Conservation (phyloP, 2,113 vertebrate genomes). For the Panthera leo region DNA sequence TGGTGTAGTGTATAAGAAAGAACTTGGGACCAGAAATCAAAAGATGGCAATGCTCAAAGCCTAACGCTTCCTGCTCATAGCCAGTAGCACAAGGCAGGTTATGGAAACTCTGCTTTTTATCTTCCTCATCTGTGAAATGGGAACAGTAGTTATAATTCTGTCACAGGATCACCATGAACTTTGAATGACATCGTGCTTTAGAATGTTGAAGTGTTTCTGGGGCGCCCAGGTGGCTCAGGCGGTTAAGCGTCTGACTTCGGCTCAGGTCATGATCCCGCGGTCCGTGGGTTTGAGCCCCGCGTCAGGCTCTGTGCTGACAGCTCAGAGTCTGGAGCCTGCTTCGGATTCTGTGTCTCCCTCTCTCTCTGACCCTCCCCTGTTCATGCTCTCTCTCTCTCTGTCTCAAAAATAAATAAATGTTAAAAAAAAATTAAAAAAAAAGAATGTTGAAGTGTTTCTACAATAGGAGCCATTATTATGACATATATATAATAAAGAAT, state of each 20-base stretch:
- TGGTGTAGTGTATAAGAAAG: neutral
- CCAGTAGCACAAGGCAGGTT: neutral
- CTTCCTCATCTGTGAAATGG: conserved; percentile 26
- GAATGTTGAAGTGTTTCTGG: neutral
- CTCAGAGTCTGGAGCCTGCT: too few relatives aligned
- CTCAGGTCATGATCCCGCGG: too few relatives aligned
- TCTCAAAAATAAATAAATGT: too few relatives aligned
- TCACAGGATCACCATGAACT: neutral
- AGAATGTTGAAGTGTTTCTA: conserved; percentile 1
- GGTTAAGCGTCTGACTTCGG: too few relatives aligned
- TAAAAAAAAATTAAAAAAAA: too few relatives aligned
- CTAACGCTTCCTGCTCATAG: neutral
- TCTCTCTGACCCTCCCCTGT: too few relatives aligned
- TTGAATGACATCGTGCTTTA: neutral
- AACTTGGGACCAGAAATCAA: neutral
- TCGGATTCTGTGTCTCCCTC: too few relatives aligned
- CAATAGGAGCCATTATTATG: neutral
- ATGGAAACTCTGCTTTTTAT: neutral
- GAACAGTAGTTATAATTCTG: neutral
- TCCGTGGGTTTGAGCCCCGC: too few relatives aligned
- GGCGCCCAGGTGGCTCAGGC: too few relatives aligned
- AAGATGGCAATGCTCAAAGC: neutral
- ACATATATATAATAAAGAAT: neutral
- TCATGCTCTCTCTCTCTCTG: too few relatives aligned
- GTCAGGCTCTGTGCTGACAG: too few relatives aligned